These are phyloP conservation scores for Rhabditoides inermis DNA, from an alignment of 2,888 invertebrate genomes.

Conservation along the genomic window DNA sequence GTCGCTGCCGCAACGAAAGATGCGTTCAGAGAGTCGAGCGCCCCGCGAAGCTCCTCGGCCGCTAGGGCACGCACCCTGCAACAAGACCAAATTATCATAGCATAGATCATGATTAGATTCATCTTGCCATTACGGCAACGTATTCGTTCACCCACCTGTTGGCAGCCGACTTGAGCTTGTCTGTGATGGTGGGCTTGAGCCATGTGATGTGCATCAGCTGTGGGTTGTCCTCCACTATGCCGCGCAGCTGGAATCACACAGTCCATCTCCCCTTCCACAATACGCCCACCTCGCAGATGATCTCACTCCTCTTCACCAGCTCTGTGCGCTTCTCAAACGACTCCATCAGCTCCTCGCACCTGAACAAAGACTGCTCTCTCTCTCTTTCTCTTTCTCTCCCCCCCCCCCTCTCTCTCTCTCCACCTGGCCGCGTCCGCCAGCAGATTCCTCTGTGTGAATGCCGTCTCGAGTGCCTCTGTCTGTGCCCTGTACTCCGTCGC, in stretches of 20 bases:
- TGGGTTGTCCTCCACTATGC: constrained; percentile 24
- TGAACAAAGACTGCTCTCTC: no score
- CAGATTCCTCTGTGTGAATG: constrained; percentile 18
- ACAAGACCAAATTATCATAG: background rate
- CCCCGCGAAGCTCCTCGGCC: constrained; percentile 34
- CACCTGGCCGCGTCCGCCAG: constrained; percentile 18
- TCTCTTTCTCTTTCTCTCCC: no score
- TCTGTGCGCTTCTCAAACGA: constrained; percentile 29
- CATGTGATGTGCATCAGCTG: constrained; percentile 24
- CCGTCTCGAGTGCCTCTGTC: constrained; percentile 13
- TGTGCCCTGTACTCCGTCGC: constrained; percentile 11
- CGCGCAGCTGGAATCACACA: constrained; percentile 14
- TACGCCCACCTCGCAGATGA: constrained; percentile 3
- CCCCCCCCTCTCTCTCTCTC: background rate
- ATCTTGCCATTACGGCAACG: background rate
- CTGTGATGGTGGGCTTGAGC: constrained; percentile 23
- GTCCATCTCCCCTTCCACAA: constrained; percentile 6
- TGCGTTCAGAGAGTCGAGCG: constrained; percentile 38
- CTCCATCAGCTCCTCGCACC: constrained; percentile 32
- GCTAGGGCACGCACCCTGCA: constrained; percentile 2
- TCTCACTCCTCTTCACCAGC: constrained; percentile 25
- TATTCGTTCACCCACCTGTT: constrained; percentile 20
- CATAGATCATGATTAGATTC: no score
- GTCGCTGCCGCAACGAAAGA: constrained; percentile 31
- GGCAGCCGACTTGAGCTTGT: constrained; percentile 19